Conservation (phyloP, 2,888 invertebrate genomes). For the Busseola fusca region DNA sequence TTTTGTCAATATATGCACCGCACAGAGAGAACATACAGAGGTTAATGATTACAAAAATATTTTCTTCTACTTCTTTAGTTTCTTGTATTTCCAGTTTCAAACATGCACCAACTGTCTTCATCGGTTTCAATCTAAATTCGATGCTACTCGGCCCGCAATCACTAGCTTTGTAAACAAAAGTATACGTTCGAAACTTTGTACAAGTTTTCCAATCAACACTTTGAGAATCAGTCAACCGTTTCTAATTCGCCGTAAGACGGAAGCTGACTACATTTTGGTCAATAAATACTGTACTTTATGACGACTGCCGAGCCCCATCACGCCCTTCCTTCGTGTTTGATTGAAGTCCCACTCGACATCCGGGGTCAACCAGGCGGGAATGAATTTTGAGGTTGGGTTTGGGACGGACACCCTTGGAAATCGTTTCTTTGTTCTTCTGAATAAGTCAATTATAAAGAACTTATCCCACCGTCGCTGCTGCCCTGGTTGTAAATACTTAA, state of each 20-base stretch:
- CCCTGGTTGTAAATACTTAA: not conserved
- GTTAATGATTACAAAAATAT: not conserved
- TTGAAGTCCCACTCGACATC: slow-evolving; percentile 46
- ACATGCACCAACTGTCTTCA: too few species aligned
- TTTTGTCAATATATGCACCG: too few species aligned
- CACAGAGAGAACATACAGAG: too few species aligned
- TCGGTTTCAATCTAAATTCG: not conserved
- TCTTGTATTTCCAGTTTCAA: not conserved
- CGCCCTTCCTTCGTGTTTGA: slow-evolving; percentile 43
- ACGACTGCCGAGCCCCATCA: slow-evolving; percentile 20
- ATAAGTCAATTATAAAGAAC: not conserved
- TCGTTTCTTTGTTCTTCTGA: not conserved
- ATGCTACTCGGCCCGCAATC: not conserved
- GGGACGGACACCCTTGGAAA: slow-evolving; percentile 11
- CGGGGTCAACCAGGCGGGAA: slow-evolving; percentile 42
- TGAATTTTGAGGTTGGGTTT: slow-evolving; percentile 46
- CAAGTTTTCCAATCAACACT: not conserved
- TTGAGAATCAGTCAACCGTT: slow-evolving; percentile 22
- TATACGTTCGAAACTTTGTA: too few species aligned
- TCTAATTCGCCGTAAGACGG: slow-evolving; percentile 30
- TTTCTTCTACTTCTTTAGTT: not conserved
- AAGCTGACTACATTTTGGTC: slow-evolving; percentile 27
- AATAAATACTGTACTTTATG: slow-evolving; percentile 37
- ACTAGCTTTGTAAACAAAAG: not conserved
- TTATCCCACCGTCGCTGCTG: not conserved